Base-by-base conservation (phyloP, 2,797 vertebrate species). In the Bufotes viridis region DNA sequence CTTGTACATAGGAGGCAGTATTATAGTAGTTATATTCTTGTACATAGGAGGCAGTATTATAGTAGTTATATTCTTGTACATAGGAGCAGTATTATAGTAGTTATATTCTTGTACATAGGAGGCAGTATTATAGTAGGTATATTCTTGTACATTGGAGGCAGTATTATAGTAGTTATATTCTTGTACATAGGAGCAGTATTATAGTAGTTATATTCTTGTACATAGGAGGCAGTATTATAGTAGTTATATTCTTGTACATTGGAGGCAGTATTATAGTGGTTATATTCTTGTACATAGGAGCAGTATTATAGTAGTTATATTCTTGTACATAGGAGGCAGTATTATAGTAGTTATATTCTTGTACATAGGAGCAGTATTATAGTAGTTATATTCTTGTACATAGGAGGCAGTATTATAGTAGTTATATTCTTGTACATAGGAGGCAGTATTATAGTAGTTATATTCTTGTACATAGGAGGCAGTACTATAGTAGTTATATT, bases 141-240 rank as follows among this genome's bases (percentile, higher is more conserved):
- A 24, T 49, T 51, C 9, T 3, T 51, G 18, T 12, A 22, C 2
- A 22, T n/a, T 6, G 9, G 3, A 12, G 7, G 20, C 10, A 75
- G 20, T 75, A 75, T 51, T 75, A 75, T 75, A 75, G 42, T 75
- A 55, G 75, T 78, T 78, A 78, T 78, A 78, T 53, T 55, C 22
- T 17, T 78, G 75, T 53, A 78, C 11, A 78, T 78, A 24, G 51
- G 75, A 10, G 70, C 70, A 74, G 29, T 74, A 74, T 74, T 49
- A 42, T 74, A 74, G 29, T 72, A 72, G 69, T 72, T 72, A 18
- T 72, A 42, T 34, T 34, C 29, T 72, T 18, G 69, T 18, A 72
- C 17, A 42, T 42, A 42, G 29, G 29, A 67, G 67, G 67, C 26
- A 70, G 14, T 70, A 70, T 70, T 69, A 12, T 69, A 69, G 24